Conservation (phyloP, 2,113 vertebrate species). For the Capra hircus region DNA sequence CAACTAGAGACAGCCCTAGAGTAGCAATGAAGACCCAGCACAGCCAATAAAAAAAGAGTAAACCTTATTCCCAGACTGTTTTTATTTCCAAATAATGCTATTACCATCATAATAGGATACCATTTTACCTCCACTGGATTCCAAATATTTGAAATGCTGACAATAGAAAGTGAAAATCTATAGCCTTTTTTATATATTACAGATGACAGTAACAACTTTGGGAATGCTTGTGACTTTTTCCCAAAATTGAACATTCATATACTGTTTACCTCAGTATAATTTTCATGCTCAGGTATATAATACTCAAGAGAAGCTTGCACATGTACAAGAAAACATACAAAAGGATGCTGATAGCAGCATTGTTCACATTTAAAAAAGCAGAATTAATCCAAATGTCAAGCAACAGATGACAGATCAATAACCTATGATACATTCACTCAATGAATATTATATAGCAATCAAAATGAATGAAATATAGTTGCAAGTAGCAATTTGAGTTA, state of each 20-base stretch:
- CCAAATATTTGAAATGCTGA: neutral
- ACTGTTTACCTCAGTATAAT: neutral
- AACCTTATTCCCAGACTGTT: neutral
- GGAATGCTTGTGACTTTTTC: neutral
- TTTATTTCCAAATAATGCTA: neutral
- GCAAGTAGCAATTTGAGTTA: neutral
- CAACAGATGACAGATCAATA: neutral
- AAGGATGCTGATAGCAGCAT: neutral
- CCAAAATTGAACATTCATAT: neutral
- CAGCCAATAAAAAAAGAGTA: neutral
- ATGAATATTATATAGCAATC: neutral
- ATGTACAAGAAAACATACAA: neutral
- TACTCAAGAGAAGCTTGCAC: neutral
- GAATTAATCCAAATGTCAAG: neutral
- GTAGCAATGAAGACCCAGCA: neutral
- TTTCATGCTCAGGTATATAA: neutral
- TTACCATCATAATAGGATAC: neutral
- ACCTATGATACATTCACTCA: neutral
- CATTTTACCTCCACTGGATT: neutral
- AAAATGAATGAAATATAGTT: neutral
- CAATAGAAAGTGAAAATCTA: neutral
- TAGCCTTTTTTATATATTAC: neutral
- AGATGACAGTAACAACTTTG: neutral
- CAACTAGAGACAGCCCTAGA: neutral
- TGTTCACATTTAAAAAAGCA: neutral